Evolutionary conservation across 2,797 vertebrate genomes (phyloP).

Genomic region (Chiroxiphia lanceolata): DNA sequence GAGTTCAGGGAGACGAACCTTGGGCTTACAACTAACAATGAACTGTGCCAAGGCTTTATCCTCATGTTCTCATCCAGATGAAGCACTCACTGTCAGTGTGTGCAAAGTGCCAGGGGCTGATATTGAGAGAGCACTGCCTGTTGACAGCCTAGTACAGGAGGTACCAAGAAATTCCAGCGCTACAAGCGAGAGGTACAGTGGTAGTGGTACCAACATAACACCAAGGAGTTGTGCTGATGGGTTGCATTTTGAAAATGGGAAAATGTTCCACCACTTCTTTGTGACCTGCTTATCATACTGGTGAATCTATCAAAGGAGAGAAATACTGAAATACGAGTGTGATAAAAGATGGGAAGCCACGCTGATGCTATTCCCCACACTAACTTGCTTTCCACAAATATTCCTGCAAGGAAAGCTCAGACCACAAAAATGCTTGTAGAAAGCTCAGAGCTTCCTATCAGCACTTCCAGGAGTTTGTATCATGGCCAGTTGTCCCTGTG

Average conservation of each 20-base stretch:
- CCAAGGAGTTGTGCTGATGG: background rate
- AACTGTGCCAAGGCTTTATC: background rate
- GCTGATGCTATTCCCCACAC: background rate
- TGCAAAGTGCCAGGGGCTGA: background rate
- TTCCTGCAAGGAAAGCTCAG: background rate
- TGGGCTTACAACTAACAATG: background rate
- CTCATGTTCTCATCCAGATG: fast-evolving
- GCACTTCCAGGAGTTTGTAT: background rate
- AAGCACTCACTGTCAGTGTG: background rate
- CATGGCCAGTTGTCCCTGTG: background rate
- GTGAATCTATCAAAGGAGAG: background rate
- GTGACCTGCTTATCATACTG: background rate
- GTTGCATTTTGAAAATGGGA: background rate
- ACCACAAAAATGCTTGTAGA: background rate
- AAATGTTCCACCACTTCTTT: background rate
- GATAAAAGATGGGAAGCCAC: background rate
- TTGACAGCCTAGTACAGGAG: background rate
- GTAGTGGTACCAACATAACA: background rate
- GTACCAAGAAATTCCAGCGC: background rate
- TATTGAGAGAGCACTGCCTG: background rate
- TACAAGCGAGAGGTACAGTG: background rate
- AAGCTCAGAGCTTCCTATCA: background rate
- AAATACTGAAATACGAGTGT: background rate
- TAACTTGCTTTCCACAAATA: background rate
- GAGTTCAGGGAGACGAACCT: background rate